Base-by-base conservation (phyloP, 1,140 invertebrate species). In the Listronotus bonariensis region DNA sequence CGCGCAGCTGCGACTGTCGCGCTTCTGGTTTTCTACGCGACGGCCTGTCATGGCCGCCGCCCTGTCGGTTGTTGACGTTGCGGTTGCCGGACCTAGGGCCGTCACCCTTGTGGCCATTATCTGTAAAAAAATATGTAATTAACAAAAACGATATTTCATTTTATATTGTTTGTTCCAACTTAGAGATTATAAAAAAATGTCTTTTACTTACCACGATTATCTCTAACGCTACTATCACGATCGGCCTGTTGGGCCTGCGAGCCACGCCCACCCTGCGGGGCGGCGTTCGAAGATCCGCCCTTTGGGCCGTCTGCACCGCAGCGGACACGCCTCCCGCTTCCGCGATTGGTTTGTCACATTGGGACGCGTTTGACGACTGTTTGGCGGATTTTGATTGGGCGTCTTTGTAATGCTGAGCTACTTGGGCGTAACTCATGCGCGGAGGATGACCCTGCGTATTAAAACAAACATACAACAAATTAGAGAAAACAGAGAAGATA, bases 391-490 rank as follows among this genome's bases (percentile, higher is more conserved):
- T 82, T 18, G 60, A 55, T 78, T 79, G 80, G 71, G 78, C 73
- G 70, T 87, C 85, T 70, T 87, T 87, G 77, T 86, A 85, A 74
- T 89, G 87, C 74, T 90, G 89, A 68, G 90, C 90, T 77, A 92
- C 90, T 83, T 92, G 90, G 70, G 90, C 90, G 83, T 92, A 92
- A 78, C 90, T 92, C 76, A 91, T 84, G 78, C 87, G 83, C 67
- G 84, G 83, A 69, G 82, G 82, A 70, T 85, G 75, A 43, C 64
- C 60, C 11, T 53, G 58, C 36, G n/a, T 46, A 12, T 71, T n/a
- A n/a, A n/a, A n/a, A n/a, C n/a, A n/a, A n/a, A n/a, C n/a, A n/a
- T n/a, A n/a, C n/a, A n/a, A n/a, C n/a, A n/a, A n/a, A n/a, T n/a
- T n/a, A n/a, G n/a, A n/a, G n/a, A n/a, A n/a, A n/a, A n/a, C n/a